Base-by-base conservation (phyloP, 2,797 vertebrate species). In the Rhinella marina region DNA sequence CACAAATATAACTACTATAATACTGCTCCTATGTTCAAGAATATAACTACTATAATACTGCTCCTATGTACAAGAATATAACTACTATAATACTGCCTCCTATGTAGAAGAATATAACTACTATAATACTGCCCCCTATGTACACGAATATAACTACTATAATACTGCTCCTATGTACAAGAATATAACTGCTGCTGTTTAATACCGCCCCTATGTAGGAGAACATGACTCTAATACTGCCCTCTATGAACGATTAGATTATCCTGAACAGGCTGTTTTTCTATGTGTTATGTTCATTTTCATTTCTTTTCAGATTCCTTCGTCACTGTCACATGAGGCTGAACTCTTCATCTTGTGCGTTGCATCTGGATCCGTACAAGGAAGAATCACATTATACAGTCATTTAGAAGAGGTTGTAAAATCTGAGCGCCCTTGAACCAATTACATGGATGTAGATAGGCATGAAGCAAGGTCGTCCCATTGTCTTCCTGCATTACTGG, bases 371-470 rank as follows among this genome's bases (percentile, higher is more conserved):
- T 78, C n/a, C 16, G 25, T 41, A 56, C 41, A 72, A 2, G 25
- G 32, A 29, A 41, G 86, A 84, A 84, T 76, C 29, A 70, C 57
- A 82, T 83, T 84, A 68, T 68, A 70, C 81, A 78, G 73, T 78
- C 52, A 80, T 70, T 84, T 82, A 25, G 70, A 84, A 72, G 21
- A 56, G 50, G 29, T 11, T 84, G 29, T 32, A 50, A 57, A 72
- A 87, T 80, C 59, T 61, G 50, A 50, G 32, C 79, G 87, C 66
- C 82, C 59, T 88, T 79, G 52, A 88, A 88, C 27, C 72, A 79
- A 79, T 82, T 70, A 84, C 16, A 57, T 50, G 61, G n/a, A 10
- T 66, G 62, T 78, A 52, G 80, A 56, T 76, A 68, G 21, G 52
- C 27, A 70, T 9, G 23, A 77, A 66, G 50, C 68, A n/a, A 82